Conservation (phyloP, 1,140 invertebrate species). For the Drosophila ogumai region DNA sequence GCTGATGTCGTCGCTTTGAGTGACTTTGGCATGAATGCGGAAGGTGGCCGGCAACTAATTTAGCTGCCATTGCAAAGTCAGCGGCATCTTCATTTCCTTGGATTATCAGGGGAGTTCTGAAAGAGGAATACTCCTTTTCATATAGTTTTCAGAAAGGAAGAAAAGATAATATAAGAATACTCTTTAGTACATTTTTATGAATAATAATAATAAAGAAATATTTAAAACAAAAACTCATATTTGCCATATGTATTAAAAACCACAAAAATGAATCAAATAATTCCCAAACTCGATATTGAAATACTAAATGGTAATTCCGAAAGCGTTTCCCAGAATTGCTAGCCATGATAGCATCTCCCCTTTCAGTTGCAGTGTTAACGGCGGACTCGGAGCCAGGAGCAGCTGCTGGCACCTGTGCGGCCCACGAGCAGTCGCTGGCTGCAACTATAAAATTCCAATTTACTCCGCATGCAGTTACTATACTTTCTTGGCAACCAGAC, state of each 20-base stretch:
- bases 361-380: conserved; percentile 29
- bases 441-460: conserved; percentile 80
- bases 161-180: no score
- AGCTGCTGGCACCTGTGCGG: conserved; percentile 59
- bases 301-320: neutral
- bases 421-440: conserved; percentile 51
- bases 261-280: neutral
- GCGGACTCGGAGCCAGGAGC: conserved; percentile 13
- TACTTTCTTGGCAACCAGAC: conserved; percentile 72
- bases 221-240: neutral
- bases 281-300: neutral
- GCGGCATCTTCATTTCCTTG: conserved; percentile 65
- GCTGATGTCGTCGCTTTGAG: conserved; percentile 63
- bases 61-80: conserved; percentile 61
- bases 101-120: conserved; percentile 26
- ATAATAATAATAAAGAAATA: neutral
- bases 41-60: conserved; percentile 74
- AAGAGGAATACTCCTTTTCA: neutral
- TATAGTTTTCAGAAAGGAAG: neutral
- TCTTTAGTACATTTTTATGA: no score
- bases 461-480: conserved; percentile 73
- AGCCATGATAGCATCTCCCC: conserved; percentile 6
- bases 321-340: conserved; percentile 16
- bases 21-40: conserved; percentile 60
- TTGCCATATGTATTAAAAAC: no score